Evolutionary conservation across 1,140 invertebrate species (phyloP).

Genomic region (Penaeus indicus): DNA sequence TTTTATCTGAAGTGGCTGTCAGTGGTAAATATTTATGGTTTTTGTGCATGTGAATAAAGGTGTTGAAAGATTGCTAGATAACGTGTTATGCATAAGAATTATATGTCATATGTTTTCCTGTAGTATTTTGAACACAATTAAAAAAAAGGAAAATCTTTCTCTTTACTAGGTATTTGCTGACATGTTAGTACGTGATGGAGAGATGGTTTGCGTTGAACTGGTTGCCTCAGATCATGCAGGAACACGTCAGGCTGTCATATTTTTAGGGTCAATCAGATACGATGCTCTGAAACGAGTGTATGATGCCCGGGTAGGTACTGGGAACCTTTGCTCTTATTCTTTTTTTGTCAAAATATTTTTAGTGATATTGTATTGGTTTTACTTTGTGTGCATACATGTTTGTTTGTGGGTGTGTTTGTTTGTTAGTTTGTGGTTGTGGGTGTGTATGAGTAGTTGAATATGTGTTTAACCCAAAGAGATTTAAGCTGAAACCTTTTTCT

Average conservation of each 20-base stretch:
- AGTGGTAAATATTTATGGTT: too few species aligned
- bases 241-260: conserved; percentile 90
- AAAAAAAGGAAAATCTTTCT: too few species aligned
- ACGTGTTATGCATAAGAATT: too few species aligned
- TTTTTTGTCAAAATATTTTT: neutral
- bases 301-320: conserved; percentile 86
- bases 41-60: too few species aligned
- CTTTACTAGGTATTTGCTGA: conserved; percentile 86
- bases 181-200: conserved; percentile 93
- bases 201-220: conserved; percentile 98
- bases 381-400: neutral
- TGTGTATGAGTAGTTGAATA: neutral
- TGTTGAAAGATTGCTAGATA: too few species aligned
- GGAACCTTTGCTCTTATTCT: neutral
- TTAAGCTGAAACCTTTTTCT: neutral
- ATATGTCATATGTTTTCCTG: neutral
- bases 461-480: neutral
- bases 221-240: conserved; percentile 89
- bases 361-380: neutral
- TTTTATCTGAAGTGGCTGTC: too few species aligned
- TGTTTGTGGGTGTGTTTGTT: neutral
- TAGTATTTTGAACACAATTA: conserved; percentile 3
- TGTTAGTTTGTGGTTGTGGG: neutral
- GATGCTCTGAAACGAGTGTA: conserved; percentile 97
- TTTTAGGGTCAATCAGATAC: conserved; percentile 96